Percentiles rank a stretch among this genome's conserved stretches.
phyloP scores from a whole-genome alignment of 2,113 vertebrate genomes.

The Chascanopsetta lugubris region DNA sequence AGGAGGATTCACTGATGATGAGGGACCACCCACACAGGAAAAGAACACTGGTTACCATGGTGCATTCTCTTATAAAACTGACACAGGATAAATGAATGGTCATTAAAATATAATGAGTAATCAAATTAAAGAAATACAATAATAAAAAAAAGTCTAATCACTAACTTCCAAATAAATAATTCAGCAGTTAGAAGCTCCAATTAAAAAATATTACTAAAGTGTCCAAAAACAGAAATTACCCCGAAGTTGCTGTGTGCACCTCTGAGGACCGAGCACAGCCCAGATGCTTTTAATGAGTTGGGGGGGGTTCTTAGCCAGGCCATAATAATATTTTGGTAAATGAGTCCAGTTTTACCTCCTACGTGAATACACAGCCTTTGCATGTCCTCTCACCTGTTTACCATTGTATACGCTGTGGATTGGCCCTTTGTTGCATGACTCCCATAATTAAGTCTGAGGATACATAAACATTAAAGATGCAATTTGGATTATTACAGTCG shows the following conservation, averaged over 20 bases:
- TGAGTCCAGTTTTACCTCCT: neutral
- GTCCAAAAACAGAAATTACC: conserved; percentile 14
- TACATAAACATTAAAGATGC: neutral
- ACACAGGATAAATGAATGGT: no score
- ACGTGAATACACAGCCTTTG: neutral
- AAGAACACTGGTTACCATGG: no score
- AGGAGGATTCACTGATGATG: no score
- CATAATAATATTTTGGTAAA: neutral
- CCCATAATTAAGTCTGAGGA: neutral
- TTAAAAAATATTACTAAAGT: neutral
- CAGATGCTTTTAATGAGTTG: conserved; percentile 3
- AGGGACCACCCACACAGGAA: no score
- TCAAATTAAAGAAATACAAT: no score
- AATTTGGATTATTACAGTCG: neutral
- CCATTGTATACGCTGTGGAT: neutral
- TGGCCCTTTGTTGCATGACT: neutral
- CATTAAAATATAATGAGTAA: no score
- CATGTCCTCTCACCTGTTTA: neutral
- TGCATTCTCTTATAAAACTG: no score
- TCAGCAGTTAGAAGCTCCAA: neutral
- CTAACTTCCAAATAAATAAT: no score
- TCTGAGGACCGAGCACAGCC: neutral
- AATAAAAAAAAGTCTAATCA: no score
- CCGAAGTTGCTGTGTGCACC: neutral
- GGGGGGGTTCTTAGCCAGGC: neutral